phyloP scores from a whole-genome alignment of 2,113 vertebrate genomes.

The Amazona vittata region DNA sequence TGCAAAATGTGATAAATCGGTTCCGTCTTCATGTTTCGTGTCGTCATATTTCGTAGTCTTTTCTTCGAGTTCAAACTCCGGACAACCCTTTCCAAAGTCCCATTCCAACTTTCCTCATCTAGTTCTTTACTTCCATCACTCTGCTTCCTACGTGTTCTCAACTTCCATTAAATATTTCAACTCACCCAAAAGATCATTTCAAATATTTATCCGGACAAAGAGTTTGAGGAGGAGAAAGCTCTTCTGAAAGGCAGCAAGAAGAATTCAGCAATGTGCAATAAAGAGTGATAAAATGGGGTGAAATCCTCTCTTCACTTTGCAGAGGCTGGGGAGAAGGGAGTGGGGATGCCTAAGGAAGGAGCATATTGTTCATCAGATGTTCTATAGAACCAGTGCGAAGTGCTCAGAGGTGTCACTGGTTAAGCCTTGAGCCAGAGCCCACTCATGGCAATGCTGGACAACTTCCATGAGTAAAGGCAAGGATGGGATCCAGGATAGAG shows the following conservation, averaged over 20 bases:
- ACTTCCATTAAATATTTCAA: no score
- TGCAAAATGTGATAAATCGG: slow-evolving; percentile 13
- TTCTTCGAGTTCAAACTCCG: no score
- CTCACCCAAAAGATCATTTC: no score
- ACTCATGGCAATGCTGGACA: fast-evolving
- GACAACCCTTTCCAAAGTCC: no score
- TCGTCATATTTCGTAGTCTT: no score
- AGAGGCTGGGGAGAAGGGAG: background rate
- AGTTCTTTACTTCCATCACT: no score
- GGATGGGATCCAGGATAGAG: background rate
- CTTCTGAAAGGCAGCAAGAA: background rate
- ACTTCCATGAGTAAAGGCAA: background rate
- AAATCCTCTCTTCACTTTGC: background rate
- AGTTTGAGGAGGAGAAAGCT: background rate
- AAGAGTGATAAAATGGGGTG: background rate
- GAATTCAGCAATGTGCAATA: background rate
- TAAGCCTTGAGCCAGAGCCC: background rate
- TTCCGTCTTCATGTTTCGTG: no score
- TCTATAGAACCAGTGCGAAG: background rate
- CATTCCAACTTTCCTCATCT: no score
- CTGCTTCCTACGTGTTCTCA: no score
- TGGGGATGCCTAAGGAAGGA: background rate
- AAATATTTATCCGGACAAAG: background rate
- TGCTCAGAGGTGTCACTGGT: background rate
- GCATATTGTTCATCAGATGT: background rate